Evolutionary conservation across 53 echinoderm and acorn worm species (phyloP).

Genomic region (Actinopyga echinites): DNA sequence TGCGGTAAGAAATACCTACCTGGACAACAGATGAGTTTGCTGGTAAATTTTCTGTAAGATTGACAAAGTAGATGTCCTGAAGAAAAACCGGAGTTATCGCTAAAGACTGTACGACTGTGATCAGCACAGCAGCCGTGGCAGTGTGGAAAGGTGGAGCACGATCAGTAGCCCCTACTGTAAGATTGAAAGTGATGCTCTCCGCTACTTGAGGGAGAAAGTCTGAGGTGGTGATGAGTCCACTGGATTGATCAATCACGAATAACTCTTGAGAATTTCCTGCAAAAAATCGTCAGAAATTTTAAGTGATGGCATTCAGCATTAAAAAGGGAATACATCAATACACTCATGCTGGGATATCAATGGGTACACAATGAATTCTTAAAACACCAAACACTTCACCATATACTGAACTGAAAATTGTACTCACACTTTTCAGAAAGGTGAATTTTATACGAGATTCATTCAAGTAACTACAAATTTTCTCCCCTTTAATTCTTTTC

Average conservation of each 20-base stretch:
- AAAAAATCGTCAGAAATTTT: background rate
- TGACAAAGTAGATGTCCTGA: slow-evolving; percentile 52
- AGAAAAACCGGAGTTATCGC: slow-evolving; percentile 68
- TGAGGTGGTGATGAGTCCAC: slow-evolving; percentile 68
- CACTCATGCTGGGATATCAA: no score
- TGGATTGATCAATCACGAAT: slow-evolving; percentile 62
- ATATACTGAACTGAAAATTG: no score
- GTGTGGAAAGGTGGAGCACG: slow-evolving; percentile 73
- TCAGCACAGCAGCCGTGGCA: slow-evolving; percentile 53
- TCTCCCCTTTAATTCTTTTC: no score
- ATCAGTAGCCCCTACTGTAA: slow-evolving; percentile 80
- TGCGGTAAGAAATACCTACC: slow-evolving; percentile 47
- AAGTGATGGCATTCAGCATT: background rate
- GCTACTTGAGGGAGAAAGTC: slow-evolving; percentile 59
- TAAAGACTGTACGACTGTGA: slow-evolving; percentile 65
- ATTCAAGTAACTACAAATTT: no score
- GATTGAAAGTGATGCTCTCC: slow-evolving; percentile 61
- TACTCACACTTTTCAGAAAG: no score
- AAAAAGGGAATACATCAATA: no score
- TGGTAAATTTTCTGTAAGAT: slow-evolving; percentile 67
- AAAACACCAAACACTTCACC: no score
- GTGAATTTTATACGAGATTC: no score
- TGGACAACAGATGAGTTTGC: slow-evolving; percentile 51
- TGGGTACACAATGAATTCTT: no score
- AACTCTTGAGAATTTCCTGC: slow-evolving; percentile 10